These are phyloP conservation scores for Taeniopygia guttata DNA, from an alignment of 2,797 vertebrate genomes.

Conservation along the genomic window DNA sequence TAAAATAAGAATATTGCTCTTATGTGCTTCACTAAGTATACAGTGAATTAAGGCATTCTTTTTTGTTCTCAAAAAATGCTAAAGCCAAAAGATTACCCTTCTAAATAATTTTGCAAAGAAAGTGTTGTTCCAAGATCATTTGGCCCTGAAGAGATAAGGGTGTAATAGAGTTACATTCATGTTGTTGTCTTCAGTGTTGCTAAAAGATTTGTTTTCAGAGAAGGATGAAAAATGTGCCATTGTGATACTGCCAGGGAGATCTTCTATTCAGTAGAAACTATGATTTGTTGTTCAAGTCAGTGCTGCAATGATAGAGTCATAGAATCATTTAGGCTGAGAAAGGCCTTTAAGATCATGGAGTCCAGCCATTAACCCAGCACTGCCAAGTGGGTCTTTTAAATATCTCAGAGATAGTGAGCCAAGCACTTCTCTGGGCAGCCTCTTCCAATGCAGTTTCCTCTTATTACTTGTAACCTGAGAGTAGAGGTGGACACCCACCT, in stretches of 20 bases:
- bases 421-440: not conserved
- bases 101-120: not conserved
- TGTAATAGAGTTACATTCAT: not conserved
- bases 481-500: not conserved
- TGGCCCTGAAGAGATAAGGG: not conserved
- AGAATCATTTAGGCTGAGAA: not conserved
- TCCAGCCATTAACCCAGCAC: not conserved
- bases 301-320: not conserved
- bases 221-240: not conserved
- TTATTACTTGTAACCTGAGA: not conserved
- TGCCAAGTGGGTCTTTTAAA: not conserved
- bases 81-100: not conserved
- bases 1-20: not conserved
- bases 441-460: not conserved
- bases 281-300: not conserved
- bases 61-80: slow-evolving; percentile 16
- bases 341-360: not conserved
- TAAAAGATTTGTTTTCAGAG: not conserved
- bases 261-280: not conserved
- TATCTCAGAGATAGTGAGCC: not conserved
- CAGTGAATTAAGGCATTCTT: not conserved
- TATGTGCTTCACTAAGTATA: not conserved
- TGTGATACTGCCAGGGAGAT: not conserved
- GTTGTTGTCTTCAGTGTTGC: not conserved
- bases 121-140: not conserved